A percentile compares a stretch with the other conserved stretches of the same genome.
Evolutionary conservation across 30 jellyfish, hydroid and myxozoan species (phyloP).

Genomic region (Catostylus mosaicus): DNA sequence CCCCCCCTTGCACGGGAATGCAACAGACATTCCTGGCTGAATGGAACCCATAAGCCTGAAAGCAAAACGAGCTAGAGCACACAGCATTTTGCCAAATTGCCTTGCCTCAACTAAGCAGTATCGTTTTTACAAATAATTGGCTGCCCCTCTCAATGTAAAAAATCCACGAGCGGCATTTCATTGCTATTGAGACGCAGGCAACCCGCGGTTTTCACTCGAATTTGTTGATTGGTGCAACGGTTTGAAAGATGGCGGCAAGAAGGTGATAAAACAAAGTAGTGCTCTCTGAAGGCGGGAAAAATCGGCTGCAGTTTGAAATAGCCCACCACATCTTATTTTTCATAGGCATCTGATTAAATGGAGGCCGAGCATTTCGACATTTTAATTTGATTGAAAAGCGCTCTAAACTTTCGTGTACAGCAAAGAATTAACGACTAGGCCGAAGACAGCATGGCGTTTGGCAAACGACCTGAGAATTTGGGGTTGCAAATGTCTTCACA

Average conservation of each 20-base stretch:
- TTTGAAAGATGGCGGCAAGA: slow-evolving; percentile 73
- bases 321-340: not conserved
- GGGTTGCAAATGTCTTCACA: slow-evolving; percentile 19
- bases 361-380: no score
- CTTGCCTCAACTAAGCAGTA: no score
- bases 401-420: no score
- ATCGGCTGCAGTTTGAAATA: not conserved
- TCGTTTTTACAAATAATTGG: no score
- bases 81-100: no score
- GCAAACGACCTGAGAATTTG: slow-evolving; percentile 12
- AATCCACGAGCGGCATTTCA: not conserved
- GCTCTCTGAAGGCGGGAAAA: slow-evolving; percentile 15
- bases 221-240: slow-evolving; percentile 15
- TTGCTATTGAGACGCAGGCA: not conserved
- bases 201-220: slow-evolving; percentile 16
- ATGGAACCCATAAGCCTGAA: no score
- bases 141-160: no score
- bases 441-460: slow-evolving; percentile 17
- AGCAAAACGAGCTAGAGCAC: no score
- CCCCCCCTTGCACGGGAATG: no score
- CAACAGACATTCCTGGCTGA: no score
- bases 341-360: not conserved
- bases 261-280: not conserved
- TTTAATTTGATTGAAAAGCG: no score
- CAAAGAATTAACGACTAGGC: no score